phyloP scores from a whole-genome alignment of 2,888 invertebrate genomes.

The Pogonocherus hispidulus region DNA sequence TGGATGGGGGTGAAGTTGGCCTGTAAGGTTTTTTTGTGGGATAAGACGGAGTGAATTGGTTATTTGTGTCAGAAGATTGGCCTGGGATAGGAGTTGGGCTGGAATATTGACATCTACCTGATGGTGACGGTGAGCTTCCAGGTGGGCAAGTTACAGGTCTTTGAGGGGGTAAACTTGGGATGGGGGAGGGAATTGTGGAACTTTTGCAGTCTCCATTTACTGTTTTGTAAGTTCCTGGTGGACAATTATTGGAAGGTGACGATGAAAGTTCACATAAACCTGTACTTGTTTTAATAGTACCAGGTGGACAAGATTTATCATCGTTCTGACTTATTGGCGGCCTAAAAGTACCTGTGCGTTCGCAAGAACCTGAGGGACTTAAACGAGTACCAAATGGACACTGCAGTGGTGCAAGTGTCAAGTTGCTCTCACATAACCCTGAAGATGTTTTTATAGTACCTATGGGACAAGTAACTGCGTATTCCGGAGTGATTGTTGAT shows the following conservation, averaged over 20 bases:
- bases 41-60: constrained; percentile 54
- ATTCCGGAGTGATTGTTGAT: not conserved
- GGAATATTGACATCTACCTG: constrained; percentile 42
- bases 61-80: constrained; percentile 43
- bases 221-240: constrained; percentile 45
- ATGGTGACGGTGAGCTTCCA: constrained; percentile 34
- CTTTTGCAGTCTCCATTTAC: constrained; percentile 25
- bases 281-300: constrained; percentile 65
- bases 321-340: not conserved
- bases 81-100: constrained; percentile 37
- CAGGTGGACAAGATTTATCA: constrained; percentile 36
- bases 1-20: constrained; percentile 34
- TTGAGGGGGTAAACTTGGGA: constrained; percentile 35
- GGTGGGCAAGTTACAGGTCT: constrained; percentile 33
- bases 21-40: constrained; percentile 48
- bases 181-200: constrained; percentile 28
- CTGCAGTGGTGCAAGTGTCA: not conserved
- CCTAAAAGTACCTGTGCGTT: not conserved
- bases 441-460: constrained; percentile 15
- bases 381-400: not conserved
- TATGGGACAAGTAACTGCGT: not conserved
- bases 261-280: constrained; percentile 56
- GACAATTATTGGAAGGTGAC: not conserved
- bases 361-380: constrained; percentile 1
- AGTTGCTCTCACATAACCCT: constrained; percentile 52